phyloP scores from a whole-genome alignment of 92 coral and sea anemone species.

The Paragorgia papillata region DNA sequence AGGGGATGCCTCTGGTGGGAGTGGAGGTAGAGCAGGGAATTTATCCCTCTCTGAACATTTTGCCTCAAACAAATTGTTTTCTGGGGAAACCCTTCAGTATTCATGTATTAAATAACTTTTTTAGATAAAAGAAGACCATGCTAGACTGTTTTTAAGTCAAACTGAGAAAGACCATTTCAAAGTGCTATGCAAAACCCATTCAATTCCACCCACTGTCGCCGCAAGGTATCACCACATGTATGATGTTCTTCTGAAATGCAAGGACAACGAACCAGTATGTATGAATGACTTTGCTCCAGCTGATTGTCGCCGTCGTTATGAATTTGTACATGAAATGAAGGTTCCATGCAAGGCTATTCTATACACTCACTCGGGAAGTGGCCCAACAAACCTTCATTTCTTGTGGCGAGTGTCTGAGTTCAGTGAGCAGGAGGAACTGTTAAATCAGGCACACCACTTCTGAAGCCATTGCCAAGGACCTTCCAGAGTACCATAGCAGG shows the following conservation, averaged over 20 bases:
- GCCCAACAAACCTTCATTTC: slow-evolving; percentile 23
- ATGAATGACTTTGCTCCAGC: slow-evolving; percentile 34
- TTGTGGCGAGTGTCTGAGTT: slow-evolving; percentile 48
- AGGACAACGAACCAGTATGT: slow-evolving; percentile 9
- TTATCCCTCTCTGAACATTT: slow-evolving; percentile 8
- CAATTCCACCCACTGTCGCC: not conserved
- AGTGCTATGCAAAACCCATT: slow-evolving; percentile 18
- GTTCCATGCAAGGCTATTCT: slow-evolving; percentile 38
- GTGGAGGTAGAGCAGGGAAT: no score
- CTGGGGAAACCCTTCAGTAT: no score
- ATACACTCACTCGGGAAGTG: slow-evolving; percentile 38
- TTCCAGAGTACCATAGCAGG: slow-evolving; percentile 48
- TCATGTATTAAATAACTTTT: slow-evolving; percentile 9
- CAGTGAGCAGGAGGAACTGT: slow-evolving; percentile 32
- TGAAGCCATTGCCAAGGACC: slow-evolving; percentile 21
- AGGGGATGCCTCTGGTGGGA: no score
- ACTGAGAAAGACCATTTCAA: slow-evolving; percentile 43
- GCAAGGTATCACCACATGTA: not conserved
- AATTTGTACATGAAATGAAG: slow-evolving; percentile 1
- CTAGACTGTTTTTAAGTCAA: slow-evolving; percentile 26
- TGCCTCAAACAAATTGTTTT: not conserved
- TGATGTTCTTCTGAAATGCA: not conserved
- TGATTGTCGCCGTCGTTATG: slow-evolving; percentile 38
- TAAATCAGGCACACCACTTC: slow-evolving; percentile 34
- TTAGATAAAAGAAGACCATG: slow-evolving; percentile 51